Base-by-base conservation (phyloP, 2,797 vertebrate species). In the Garrulus glandarius region DNA sequence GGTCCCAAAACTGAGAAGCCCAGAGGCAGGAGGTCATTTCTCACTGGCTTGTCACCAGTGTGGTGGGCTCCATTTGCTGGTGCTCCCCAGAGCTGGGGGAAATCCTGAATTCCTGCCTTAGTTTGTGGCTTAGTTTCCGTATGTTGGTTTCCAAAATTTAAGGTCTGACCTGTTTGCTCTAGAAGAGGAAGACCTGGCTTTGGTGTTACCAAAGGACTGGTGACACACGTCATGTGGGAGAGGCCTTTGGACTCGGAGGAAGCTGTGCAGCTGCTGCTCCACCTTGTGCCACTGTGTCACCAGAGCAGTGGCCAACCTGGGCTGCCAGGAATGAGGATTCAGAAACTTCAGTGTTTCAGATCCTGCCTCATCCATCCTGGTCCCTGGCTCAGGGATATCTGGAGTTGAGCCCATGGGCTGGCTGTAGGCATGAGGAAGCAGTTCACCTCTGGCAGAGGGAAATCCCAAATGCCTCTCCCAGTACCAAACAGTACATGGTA, bases 21-120 rank as follows among this genome's bases (percentile, higher is more conserved):
- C 1, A 3, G 63, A 69, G n/a, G 11, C 1, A 2, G 46, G n/a
- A 68, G 29, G 20, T 49, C 0, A 0, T 63, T 84, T n/a, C 22
- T 21, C 26, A 71, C 22, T 53, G 37, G 5, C 22, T 87, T 37
- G n/a, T 79, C 64, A 55, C 16, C 83, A 30, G 5, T 16, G 12
- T 30, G 15, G 29, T 55, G 69, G 50, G 32, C 16, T 90, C 60
- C 7, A 24, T 47, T 56, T 41, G 23, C 70, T 46, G 39, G 53
- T 75, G 23, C 7, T 44, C 37, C 34, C 34, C 36, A 56, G 30
- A 80, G 15, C 18, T n/a, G 36, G 11, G 36, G 26, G 20, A 71
- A 82, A 65, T 47, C 47, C 29, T 59, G 22, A 85, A 39, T 72
- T 75, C 27, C 30, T 89, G 55, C 4, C 18, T 63, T 39, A 15